These are phyloP conservation scores for Sorex fumeus DNA, from an alignment of 2,113 vertebrate species.

Conservation along the genomic window DNA sequence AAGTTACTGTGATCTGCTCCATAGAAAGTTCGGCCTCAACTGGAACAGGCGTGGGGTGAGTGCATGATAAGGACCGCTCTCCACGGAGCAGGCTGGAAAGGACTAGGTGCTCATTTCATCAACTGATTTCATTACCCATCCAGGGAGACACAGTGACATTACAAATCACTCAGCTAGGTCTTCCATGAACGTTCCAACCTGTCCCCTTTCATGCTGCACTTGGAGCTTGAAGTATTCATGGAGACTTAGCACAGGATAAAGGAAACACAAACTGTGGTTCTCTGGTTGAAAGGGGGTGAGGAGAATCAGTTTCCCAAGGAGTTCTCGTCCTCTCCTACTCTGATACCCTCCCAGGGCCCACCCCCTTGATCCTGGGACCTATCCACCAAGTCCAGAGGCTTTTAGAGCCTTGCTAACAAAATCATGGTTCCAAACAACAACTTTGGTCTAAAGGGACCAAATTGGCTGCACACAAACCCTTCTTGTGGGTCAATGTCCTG, in stretches of 20 bases:
- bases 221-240: not conserved
- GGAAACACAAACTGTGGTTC: not conserved
- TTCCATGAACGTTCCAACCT: not conserved
- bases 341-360: not conserved
- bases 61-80: not conserved
- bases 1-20: not conserved
- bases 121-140: not conserved
- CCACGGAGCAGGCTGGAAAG: not conserved
- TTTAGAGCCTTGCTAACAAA: not conserved
- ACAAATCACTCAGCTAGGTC: not conserved
- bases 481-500: not conserved
- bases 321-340: not conserved
- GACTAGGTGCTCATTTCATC: not conserved
- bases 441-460: too few relatives aligned
- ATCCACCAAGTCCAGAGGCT: not conserved
- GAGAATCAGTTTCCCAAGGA: not conserved
- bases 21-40: not conserved
- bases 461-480: not conserved
- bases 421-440: not conserved
- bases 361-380: not conserved
- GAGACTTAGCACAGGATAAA: not conserved
- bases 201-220: not conserved
- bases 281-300: not conserved
- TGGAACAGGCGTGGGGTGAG: not conserved
- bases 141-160: not conserved